Base-by-base conservation (phyloP, 2,113 vertebrate species). In the Lucifuga dentata region DNA sequence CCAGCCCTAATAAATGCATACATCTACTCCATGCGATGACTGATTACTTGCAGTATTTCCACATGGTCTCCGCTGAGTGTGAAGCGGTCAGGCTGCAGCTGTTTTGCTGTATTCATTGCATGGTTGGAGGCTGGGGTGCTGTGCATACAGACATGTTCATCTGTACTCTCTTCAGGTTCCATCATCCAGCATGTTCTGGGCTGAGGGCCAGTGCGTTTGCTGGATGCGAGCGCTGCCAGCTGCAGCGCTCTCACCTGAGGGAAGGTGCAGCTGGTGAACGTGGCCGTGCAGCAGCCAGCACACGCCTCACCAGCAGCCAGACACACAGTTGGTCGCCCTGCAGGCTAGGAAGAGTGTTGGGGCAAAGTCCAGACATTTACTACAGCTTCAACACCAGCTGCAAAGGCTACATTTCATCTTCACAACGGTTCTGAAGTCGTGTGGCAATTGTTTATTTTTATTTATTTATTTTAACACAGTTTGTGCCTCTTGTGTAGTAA, bases 251-350 rank as follows among this genome's bases (percentile, higher is more conserved):
- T 79, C 80, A 89, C 88, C 86, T 83, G 71, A 86, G 88, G 90
- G 86, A 79, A 58, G 43, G 62, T 85, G 85, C 89, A 89, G 86
- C 84, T 90, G 87, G 87, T 87, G 85, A 90, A 89, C 83, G 87
- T 62, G 78, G 72, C 64, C 49, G 57, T 48, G 21, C 35, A 21
- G 26, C 2, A 6, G 75, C 81, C 77, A 81, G 57, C 61, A 62
- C 55, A 59, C 66, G 48, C 68, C 80, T 79, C 84, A 85, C 66
- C 39, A 38, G 20, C 5, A 48, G 83, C 81, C 88, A 91, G 87
- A 62, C 68, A 71, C 74, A 66, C 86, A 89, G 73, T 80, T 89
- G 90, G 78, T 63, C 39, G 68, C 80, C 86, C 69, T 15, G n/a
- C 26, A 69, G 84, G 87, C 77, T 41, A 49, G 52, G 43, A 43